Evolutionary conservation across 2,113 vertebrate genomes (phyloP).

Genomic region (Gambusia holbrooki): DNA sequence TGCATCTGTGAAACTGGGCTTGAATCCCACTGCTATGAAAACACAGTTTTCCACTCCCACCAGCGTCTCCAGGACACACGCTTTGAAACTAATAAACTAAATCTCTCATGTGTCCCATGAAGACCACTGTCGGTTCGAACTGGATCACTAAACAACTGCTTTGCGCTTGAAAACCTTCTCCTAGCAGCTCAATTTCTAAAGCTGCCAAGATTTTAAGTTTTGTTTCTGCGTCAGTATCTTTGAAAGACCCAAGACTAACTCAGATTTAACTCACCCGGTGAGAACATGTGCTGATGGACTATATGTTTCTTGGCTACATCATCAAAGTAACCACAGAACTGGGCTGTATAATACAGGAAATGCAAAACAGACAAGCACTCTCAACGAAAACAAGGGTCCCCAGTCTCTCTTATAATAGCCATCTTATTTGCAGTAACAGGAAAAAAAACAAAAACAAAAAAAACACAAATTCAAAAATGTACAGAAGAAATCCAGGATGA

Average conservation of each 20-base stretch:
- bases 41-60: slow-evolving; percentile 56
- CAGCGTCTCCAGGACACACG: slow-evolving; percentile 41
- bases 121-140: slow-evolving; percentile 20
- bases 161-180: slow-evolving; percentile 18
- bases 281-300: slow-evolving; percentile 2
- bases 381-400: not conserved
- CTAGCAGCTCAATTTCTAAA: not conserved
- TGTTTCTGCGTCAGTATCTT: slow-evolving; percentile 15
- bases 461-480: not conserved
- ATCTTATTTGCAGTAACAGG: not conserved
- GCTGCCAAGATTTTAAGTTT: slow-evolving; percentile 13
- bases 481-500: not conserved
- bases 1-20: slow-evolving; percentile 72
- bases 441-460: too few relatives aligned
- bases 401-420: not conserved
- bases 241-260: slow-evolving; percentile 9
- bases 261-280: not conserved
- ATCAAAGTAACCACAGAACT: slow-evolving; percentile 4
- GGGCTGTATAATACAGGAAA: not conserved
- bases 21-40: slow-evolving; percentile 33
- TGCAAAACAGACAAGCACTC: not conserved
- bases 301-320: slow-evolving; percentile 23
- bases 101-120: slow-evolving; percentile 17
- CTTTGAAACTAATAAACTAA: slow-evolving; percentile 26
- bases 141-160: slow-evolving; percentile 10